A percentile compares a stretch with the other conserved stretches of the same genome.
Conservation (phyloP, 2,888 invertebrate species). For the Candidula unifasciata region DNA sequence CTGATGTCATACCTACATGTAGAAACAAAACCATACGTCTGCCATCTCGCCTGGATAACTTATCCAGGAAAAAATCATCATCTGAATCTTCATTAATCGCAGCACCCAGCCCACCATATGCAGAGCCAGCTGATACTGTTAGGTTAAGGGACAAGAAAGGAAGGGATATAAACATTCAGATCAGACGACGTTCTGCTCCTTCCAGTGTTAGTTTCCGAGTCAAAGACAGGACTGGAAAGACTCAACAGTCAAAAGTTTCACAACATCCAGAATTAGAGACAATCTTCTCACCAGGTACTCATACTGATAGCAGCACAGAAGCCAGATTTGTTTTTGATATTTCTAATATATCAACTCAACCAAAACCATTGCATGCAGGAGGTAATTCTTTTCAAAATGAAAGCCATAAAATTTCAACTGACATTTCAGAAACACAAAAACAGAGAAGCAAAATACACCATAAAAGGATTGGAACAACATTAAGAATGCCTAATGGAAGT, state of each 20-base stretch:
- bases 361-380: not conserved
- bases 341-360: not conserved
- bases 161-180: conserved; percentile 57
- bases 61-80: conserved; percentile 56
- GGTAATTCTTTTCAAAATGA: conserved; percentile 43
- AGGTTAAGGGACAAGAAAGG: conserved; percentile 55
- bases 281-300: conserved; percentile 56
- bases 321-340: conserved; percentile 36
- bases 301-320: not conserved
- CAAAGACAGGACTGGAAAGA: not conserved
- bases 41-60: conserved; percentile 40
- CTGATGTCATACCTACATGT: not conserved
- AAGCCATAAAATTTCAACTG: conserved; percentile 51
- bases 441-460: conserved; percentile 48
- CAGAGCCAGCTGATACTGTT: conserved; percentile 79
- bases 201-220: not conserved
- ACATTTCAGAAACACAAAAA: conserved; percentile 43
- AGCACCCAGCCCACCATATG: conserved; percentile 68
- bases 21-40: not conserved
- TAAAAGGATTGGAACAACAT: conserved; percentile 51
- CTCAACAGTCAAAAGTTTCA: not conserved
- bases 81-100: conserved; percentile 61
- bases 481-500: conserved; percentile 9
- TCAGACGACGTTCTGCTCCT: conserved; percentile 67
- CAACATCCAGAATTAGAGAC: conserved; percentile 54